A percentile compares a stretch with the other conserved stretches of the same genome.
These are phyloP conservation scores for Radopholus similis DNA, from an alignment of 1,140 invertebrate species.

Conservation along the genomic window DNA sequence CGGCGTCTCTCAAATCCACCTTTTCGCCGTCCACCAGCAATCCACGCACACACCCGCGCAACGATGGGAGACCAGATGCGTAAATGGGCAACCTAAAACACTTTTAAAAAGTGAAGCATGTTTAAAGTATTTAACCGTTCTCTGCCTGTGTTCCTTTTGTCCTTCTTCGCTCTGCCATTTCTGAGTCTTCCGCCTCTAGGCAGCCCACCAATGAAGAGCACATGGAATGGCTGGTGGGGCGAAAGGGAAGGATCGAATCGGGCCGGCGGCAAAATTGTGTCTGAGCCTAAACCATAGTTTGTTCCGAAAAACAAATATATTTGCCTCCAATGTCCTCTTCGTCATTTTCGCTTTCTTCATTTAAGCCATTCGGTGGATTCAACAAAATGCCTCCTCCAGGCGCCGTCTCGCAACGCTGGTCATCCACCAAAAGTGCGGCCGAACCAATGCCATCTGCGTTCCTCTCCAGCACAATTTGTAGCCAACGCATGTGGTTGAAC, in stretches of 20 bases:
- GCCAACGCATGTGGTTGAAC: constrained; percentile 51
- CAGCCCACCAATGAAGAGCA: constrained; percentile 45
- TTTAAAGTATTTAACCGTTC: neutral
- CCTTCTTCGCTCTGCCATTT: neutral
- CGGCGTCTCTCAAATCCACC: constrained; percentile 28
- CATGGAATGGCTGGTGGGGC: constrained; percentile 25
- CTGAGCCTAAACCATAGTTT: too few species aligned
- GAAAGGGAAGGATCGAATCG: too few species aligned
- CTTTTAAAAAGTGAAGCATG: neutral
- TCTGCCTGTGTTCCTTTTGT: neutral
- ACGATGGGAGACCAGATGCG: constrained; percentile 27
- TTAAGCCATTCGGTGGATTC: too few species aligned
- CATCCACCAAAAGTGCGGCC: constrained; percentile 30
- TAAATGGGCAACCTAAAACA: constrained; percentile 36
- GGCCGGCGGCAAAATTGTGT: constrained; percentile 37
- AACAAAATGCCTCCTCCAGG: too few species aligned
- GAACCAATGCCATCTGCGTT: constrained; percentile 12
- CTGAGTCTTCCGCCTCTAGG: too few species aligned
- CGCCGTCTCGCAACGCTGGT: constrained; percentile 39
- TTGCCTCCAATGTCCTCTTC: too few species aligned
- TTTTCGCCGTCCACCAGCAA: constrained; percentile 26
- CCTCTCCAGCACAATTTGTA: constrained; percentile 38
- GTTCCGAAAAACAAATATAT: too few species aligned
- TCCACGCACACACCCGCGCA: constrained; percentile 45
- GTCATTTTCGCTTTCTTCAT: too few species aligned